Evolutionary conservation across 2,113 vertebrate genomes (phyloP).

Genomic region (Melanotaenia duboulayi): DNA sequence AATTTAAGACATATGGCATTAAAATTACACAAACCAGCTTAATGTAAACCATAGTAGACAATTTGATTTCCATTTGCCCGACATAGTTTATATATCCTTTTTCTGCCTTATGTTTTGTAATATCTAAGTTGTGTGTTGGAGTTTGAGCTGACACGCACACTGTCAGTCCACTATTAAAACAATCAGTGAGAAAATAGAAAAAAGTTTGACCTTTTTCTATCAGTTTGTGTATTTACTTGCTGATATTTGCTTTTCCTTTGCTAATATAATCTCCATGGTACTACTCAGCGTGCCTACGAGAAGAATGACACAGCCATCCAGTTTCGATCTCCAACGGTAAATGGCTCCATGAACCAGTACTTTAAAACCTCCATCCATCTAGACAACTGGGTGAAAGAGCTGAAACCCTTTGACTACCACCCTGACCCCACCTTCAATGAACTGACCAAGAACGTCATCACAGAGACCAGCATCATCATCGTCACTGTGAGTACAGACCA

Average conservation of each 20-base stretch:
- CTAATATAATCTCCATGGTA: conserved; percentile 39
- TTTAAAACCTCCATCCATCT: conserved; percentile 85
- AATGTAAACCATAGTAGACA: too few relatives aligned
- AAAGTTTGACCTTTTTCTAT: too few relatives aligned
- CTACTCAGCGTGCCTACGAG: conserved; percentile 24
- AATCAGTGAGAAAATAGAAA: conserved; percentile 44
- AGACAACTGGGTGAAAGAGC: conserved; percentile 84
- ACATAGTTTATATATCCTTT: background rate
- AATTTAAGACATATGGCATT: too few relatives aligned
- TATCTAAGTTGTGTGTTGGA: background rate
- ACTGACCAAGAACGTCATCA: conserved; percentile 72
- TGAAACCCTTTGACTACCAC: conserved; percentile 88
- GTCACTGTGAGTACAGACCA: conserved; percentile 70
- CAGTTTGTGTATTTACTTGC: conserved; percentile 7
- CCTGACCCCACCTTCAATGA: conserved; percentile 86
- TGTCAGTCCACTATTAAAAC: conserved; percentile 15
- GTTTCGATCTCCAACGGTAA: conserved; percentile 88
- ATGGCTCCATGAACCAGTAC: conserved; percentile 75
- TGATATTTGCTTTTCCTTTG: background rate
- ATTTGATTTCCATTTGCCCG: too few relatives aligned
- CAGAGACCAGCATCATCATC: conserved; percentile 76
- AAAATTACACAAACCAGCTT: too few relatives aligned
- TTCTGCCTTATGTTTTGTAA: too few relatives aligned
- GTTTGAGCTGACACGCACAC: conserved; percentile 25
- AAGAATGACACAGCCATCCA: conserved; percentile 86